Base-by-base conservation (phyloP, 2,113 vertebrate genomes). In the Nettapus auritus region DNA sequence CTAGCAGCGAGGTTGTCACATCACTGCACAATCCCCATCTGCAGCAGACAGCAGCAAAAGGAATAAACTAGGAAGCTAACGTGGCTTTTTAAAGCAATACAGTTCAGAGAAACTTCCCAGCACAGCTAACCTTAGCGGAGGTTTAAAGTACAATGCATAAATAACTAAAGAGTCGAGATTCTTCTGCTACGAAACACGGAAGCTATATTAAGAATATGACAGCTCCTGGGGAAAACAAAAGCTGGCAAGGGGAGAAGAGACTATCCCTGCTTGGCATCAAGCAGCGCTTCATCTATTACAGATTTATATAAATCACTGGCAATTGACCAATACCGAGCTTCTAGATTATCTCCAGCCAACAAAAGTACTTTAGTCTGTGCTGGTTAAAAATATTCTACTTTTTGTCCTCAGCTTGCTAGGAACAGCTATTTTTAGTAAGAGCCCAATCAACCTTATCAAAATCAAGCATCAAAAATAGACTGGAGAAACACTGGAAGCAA, bases 341-440 rank as follows among this genome's bases (percentile, higher is more conserved):
- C 90, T 96, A 96, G 83, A 98, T 97, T 97, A 94, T 95, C 96
- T 96, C 81, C 63, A 98, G 97, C 97, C 97, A 97, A 97, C 85
- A 94, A 94, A 97, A 98, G 95, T 97, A 97, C 97, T 97, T 97
- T 74, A 95, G 89, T 89, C 96, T 97, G 68, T 66, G 74, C 91
- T 96, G 79, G 97, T 97, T 98, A 98, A 98, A 98, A 98, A 98
- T 98, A 98, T 81, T 97, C 96, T 98, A 98, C 97, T 97, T 97
- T 98, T 96, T 98, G 97, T 98, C 98, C 97, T 98, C 97, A 97
- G 98, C 97, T 98, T 98, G 98, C 98, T 96, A 98, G 98, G 98
- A 98, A 98, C 69, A 34, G 93, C 97, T 98, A 99, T 99, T 99
- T 99, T 98, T 99, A 99, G 98, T 95, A 97, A 96, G 96, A 97